Evolutionary conservation across 2,888 invertebrate species (phyloP).

Genomic region (Mythimna vitellina): DNA sequence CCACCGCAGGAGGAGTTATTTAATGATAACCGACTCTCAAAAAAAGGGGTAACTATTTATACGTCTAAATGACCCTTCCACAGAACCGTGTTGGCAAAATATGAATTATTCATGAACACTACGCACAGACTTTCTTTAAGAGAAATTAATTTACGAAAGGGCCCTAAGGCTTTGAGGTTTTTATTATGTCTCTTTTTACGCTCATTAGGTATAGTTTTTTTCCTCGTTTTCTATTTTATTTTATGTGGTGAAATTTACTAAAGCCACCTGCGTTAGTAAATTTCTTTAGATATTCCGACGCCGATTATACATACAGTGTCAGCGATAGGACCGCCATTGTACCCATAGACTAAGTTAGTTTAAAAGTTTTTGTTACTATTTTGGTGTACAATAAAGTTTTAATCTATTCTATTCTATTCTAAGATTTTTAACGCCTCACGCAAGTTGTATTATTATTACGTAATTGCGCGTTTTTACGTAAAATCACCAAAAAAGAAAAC

Average conservation of each 20-base stretch:
- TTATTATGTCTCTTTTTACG: slow-evolving; percentile 11
- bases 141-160: slow-evolving; percentile 47
- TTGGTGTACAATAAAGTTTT: no score
- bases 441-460: no score
- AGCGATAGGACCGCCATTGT: no score
- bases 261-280: background rate
- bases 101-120: slow-evolving; percentile 55
- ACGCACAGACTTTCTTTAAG: slow-evolving; percentile 29
- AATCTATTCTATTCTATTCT: no score
- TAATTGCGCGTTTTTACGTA: no score
- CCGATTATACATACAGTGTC: no score
- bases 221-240: background rate
- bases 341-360: no score
- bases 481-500: no score
- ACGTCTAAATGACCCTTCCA: slow-evolving; percentile 17
- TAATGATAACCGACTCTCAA: no score
- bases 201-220: slow-evolving; percentile 7
- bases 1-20: no score
- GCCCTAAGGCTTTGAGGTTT: slow-evolving; percentile 11
- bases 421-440: no score
- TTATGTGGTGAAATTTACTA: background rate
- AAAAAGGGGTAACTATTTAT: background rate
- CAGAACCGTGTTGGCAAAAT: slow-evolving; percentile 6
- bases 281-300: background rate
- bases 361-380: no score